Evolutionary conservation across 2,113 vertebrate species (phyloP), one percentile per base, ranked within the genome.

Genomic region (Cheirogaleus medius): DNA sequence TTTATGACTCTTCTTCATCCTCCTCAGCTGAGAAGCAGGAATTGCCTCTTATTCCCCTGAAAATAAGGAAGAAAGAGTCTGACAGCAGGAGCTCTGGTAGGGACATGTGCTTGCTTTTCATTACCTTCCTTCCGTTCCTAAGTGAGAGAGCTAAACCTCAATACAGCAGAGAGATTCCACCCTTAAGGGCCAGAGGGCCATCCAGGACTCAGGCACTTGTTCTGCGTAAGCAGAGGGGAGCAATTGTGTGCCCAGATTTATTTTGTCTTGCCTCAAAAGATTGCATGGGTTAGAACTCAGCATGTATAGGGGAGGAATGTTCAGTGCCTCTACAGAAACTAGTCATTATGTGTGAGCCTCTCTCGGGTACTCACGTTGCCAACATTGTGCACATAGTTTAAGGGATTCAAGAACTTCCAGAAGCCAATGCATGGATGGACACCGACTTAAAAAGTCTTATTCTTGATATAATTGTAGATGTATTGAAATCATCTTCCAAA

Each of bases 181-280:
- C 21, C 34, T 47, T 29, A 3, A 27, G 60, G 29, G 6, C 14
- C 54, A 10, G 2, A 60, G 21, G 8, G 7, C 15, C 4, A 6
- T 23, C 13, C 44, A 27, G 85, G 14, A 42, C 1, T 58, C 25
- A 63, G 15, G 12, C 5, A 32, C 14, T 6, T 4, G 8, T 17
- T 21, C 21, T 23, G n/a, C 13, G n/a, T 32, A 10, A 93, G 63
- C 1, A 6, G 10, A 37, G 17, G 8, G 69, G 14, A 18, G n/a
- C 0, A 0, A 0, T 0, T 21, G 0, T 25, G 17, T 49, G 37
- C 12, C 7, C 27, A 37, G 8, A 29, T 15, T 58, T 47, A 9
- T 1, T 71, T 13, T 42, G 27, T 60, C 34, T 64, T 4, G 1
- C 20, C 14, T 77, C 49, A 2, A 17, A n/a, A 64, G 14, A 2